These are phyloP conservation scores for Xestia c-nigrum DNA, from an alignment of 2,888 invertebrate species.

Conservation along the genomic window DNA sequence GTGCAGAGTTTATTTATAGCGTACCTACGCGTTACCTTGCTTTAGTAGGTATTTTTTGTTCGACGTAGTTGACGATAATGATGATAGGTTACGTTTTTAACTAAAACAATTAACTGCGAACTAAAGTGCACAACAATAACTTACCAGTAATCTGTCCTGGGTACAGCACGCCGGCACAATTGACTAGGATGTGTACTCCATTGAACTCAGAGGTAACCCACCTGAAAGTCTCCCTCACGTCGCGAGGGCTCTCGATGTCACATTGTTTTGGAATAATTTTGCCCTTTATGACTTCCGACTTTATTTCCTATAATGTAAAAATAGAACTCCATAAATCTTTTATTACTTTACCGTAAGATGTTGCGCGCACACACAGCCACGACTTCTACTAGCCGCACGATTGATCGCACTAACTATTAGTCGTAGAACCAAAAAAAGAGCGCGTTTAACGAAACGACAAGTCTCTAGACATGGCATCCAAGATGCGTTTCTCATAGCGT, in stretches of 20 bases:
- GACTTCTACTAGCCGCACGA: neutral
- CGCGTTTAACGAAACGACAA: neutral
- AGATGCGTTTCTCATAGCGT: no score
- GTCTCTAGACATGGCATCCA: no score
- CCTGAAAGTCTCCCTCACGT: conserved; percentile 41
- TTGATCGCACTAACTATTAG: neutral
- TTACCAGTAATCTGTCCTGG: conserved; percentile 59
- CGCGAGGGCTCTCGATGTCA: conserved; percentile 17
- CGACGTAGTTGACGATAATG: neutral
- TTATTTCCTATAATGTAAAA: conserved; percentile 23
- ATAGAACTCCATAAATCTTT: neutral
- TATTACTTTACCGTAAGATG: neutral
- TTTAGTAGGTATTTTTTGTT: neutral
- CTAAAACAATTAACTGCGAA: neutral
- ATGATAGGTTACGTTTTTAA: neutral
- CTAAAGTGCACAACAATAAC: conserved; percentile 2
- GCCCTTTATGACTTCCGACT: conserved; percentile 11
- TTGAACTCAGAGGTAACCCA: conserved; percentile 73
- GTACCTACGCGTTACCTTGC: neutral
- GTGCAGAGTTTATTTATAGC: neutral
- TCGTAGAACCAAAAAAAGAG: neutral
- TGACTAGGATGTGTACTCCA: conserved; percentile 76
- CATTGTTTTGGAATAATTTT: conserved; percentile 38
- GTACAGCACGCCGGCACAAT: conserved; percentile 76
- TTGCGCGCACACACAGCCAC: neutral